A percentile compares a stretch with the other conserved stretches of the same genome.
These are phyloP conservation scores for Saguinus imperator DNA, from an alignment of 2,113 vertebrate species.

Conservation along the genomic window DNA sequence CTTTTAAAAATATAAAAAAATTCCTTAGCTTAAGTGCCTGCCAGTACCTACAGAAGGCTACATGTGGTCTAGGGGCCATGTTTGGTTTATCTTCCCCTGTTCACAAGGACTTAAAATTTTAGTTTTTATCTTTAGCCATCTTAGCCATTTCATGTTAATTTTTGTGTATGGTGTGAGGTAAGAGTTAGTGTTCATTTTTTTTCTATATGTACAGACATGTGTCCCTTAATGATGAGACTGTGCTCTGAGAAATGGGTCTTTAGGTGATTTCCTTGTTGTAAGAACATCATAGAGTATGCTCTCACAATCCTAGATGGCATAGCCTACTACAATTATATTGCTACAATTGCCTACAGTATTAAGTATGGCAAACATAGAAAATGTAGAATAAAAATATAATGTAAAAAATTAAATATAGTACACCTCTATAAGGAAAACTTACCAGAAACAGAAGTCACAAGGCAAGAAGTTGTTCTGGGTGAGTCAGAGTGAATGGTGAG, in stretches of 20 bases:
- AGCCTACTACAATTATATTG: background rate
- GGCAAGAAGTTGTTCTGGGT: background rate
- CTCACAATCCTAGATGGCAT: background rate
- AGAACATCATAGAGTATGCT: background rate
- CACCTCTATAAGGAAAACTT: background rate
- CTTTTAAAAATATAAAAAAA: background rate
- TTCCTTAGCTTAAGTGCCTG: background rate
- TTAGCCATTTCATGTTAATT: background rate
- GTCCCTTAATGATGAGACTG: background rate
- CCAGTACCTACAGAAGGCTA: background rate
- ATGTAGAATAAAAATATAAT: background rate
- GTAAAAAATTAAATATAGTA: background rate
- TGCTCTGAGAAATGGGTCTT: background rate
- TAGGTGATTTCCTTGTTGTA: background rate
- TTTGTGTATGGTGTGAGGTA: background rate
- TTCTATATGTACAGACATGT: background rate
- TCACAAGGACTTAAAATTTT: background rate
- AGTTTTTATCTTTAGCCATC: background rate
- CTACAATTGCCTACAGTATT: background rate
- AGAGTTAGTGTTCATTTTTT: background rate
- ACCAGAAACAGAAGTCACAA: background rate
- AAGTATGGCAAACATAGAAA: background rate
- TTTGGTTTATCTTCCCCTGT: background rate
- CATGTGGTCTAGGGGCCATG: background rate
- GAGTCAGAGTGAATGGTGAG: background rate